Base-by-base conservation (phyloP, 2,888 invertebrate genomes). In the Trichacis sp. region DNA sequence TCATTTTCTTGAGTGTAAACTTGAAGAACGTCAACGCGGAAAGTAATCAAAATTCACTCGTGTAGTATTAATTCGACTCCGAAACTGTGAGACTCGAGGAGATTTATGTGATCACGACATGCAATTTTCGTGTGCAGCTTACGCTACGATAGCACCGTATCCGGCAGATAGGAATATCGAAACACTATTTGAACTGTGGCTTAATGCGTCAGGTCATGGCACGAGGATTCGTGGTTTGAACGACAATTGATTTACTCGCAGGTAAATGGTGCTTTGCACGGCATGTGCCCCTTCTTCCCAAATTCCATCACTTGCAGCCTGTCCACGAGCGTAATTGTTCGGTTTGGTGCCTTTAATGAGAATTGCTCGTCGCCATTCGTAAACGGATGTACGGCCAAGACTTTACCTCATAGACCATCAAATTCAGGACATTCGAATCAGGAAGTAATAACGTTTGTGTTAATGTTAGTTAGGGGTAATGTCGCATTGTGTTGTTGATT, bases 181-280 rank as follows among this genome's bases (percentile, higher is more conserved):
- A 63, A 57, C 60, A 57, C 57, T 59, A 64, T 70, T 69, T 56
- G 62, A 70, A 71, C 70, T 67, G 67, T 70, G 71, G 70, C 72
- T 73, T 71, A 64, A 50, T 73, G 72, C 70, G 72, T 73, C 72
- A 73, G 65, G 68, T 73, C 52, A 69, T 65, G 67, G 66, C 65
- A 61, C 68, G 70, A 73, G 72, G 74, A 76, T 78, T 78, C 77
- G 77, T 70, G 77, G 75, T 75, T 72, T 62, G 68, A 72, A 69
- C 76, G 77, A 77, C 77, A 78, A 77, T 78, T 78, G 76, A 78
- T 78, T 76, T 77, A 76, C 77, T 73, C 72, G 73, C 74, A 72
- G 52, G 71, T 72, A 61, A 65, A 65, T 61, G 60, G 61, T 57
- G 57, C 65, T 57, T 57, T 43, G 65, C 57, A 47, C 57, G 53